phyloP scores from a whole-genome alignment of 53 echinoderm and acorn worm species.

The Arbacia lixula region DNA sequence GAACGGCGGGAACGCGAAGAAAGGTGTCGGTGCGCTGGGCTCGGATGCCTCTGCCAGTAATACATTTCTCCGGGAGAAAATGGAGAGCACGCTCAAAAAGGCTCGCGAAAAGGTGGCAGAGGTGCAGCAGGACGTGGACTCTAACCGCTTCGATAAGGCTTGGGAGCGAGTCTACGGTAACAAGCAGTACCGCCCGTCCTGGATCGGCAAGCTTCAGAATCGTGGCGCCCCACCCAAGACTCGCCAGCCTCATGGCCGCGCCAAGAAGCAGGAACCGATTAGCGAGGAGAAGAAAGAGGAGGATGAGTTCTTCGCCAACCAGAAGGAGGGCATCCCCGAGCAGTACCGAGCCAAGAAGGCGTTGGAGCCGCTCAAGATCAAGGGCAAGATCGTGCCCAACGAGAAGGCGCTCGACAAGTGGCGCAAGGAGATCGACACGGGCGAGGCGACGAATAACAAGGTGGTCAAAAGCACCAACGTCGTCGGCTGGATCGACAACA shows the following conservation, averaged over 20 bases:
- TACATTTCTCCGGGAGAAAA: conserved; percentile 56
- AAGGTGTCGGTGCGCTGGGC: conserved; percentile 18
- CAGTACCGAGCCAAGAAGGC: conserved; percentile 70
- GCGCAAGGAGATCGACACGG: conserved; percentile 77
- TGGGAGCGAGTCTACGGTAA: conserved; percentile 96
- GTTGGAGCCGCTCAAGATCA: conserved; percentile 73
- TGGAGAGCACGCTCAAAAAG: conserved; percentile 53
- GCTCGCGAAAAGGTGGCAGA: conserved; percentile 46
- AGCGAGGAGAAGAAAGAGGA: conserved; percentile 47
- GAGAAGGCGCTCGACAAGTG: conserved; percentile 82
- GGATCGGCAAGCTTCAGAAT: conserved; percentile 81
- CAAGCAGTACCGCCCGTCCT: conserved; percentile 92
- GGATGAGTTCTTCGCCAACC: conserved; percentile 47
- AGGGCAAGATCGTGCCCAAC: conserved; percentile 84
- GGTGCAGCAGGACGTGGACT: conserved; percentile 32
- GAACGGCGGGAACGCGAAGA: neutral
- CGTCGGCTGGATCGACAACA: conserved; percentile 85
- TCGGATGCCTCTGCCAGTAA: neutral
- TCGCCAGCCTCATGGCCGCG: conserved; percentile 43
- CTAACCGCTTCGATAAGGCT: conserved; percentile 80
- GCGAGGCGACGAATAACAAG: conserved; percentile 82
- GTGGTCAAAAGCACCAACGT: conserved; percentile 90
- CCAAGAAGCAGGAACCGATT: conserved; percentile 51
- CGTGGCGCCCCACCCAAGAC: conserved; percentile 39
- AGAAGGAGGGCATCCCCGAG: conserved; percentile 74